These are phyloP conservation scores for Girardia tigrina DNA, from an alignment of 2,888 invertebrate genomes.

Conservation along the genomic window DNA sequence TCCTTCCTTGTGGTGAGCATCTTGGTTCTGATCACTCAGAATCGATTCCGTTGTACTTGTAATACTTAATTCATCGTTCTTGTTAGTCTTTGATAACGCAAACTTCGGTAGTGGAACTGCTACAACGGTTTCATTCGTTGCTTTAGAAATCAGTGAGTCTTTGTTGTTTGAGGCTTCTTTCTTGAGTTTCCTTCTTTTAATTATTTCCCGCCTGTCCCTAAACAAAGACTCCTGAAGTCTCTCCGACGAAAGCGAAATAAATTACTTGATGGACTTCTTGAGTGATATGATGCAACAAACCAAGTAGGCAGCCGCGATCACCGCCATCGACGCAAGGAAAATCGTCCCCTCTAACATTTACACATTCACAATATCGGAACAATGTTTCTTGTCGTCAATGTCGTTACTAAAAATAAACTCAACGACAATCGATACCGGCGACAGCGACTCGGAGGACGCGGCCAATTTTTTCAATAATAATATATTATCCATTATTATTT, in stretches of 20 bases:
- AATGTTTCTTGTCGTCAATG: background rate
- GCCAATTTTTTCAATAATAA: too few relatives aligned
- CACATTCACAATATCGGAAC: background rate
- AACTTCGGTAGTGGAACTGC: background rate
- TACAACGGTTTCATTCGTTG: background rate
- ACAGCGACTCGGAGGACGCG: too few relatives aligned
- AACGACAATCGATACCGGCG: conserved; percentile 6
- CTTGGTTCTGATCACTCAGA: background rate
- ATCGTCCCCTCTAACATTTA: background rate
- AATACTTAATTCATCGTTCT: background rate
- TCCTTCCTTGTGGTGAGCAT: background rate
- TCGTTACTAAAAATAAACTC: background rate
- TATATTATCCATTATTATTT: too few relatives aligned
- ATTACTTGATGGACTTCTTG: background rate
- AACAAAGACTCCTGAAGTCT: too few relatives aligned
- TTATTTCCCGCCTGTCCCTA: background rate
- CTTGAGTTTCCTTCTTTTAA: background rate
- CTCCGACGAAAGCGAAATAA: background rate
- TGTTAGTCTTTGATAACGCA: background rate
- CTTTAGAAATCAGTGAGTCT: background rate
- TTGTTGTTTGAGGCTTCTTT: background rate
- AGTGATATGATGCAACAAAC: background rate
- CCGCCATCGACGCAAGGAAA: background rate
- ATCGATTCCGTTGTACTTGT: background rate
- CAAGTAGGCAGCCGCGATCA: background rate